These are phyloP conservation scores for Ceraclea dissimilis DNA, from an alignment of 2,888 invertebrate genomes.

Conservation along the genomic window DNA sequence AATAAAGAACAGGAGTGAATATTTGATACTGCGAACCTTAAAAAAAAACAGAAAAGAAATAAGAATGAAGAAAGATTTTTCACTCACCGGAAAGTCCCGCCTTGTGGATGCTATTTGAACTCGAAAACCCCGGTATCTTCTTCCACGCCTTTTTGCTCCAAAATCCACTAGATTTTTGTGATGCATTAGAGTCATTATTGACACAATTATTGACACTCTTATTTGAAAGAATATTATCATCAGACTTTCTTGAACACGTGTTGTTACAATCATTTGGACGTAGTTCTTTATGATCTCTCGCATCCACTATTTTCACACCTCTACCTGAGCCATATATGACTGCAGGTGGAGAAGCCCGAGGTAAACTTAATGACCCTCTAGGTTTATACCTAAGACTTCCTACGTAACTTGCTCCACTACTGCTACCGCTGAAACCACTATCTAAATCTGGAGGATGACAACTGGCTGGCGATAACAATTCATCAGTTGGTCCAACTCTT, in stretches of 20 bases:
- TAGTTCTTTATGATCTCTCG: slow-evolving; percentile 29
- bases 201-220: slow-evolving; percentile 38
- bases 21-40: background rate
- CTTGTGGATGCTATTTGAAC: slow-evolving; percentile 63
- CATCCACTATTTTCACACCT: slow-evolving; percentile 41
- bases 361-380: slow-evolving; percentile 30
- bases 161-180: slow-evolving; percentile 48
- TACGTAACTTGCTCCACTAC: slow-evolving; percentile 73
- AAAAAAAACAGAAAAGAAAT: background rate
- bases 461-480: slow-evolving; percentile 61
- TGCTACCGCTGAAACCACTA: slow-evolving; percentile 78
- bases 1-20: background rate
- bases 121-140: slow-evolving; percentile 66
- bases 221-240: slow-evolving; percentile 21
- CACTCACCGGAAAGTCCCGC: slow-evolving; percentile 58
- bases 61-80: background rate
- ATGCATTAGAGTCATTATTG: slow-evolving; percentile 44
- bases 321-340: slow-evolving; percentile 46
- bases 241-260: slow-evolving; percentile 32
- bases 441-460: slow-evolving; percentile 64
- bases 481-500: slow-evolving; percentile 63
- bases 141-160: slow-evolving; percentile 75
- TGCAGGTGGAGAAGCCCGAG: slow-evolving; percentile 46
- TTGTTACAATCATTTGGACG: slow-evolving; percentile 34
- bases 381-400: slow-evolving; percentile 52